Evolutionary conservation across 2,888 invertebrate genomes (phyloP), one percentile per base, ranked within the genome.

Genomic region (Troilus luridus): DNA sequence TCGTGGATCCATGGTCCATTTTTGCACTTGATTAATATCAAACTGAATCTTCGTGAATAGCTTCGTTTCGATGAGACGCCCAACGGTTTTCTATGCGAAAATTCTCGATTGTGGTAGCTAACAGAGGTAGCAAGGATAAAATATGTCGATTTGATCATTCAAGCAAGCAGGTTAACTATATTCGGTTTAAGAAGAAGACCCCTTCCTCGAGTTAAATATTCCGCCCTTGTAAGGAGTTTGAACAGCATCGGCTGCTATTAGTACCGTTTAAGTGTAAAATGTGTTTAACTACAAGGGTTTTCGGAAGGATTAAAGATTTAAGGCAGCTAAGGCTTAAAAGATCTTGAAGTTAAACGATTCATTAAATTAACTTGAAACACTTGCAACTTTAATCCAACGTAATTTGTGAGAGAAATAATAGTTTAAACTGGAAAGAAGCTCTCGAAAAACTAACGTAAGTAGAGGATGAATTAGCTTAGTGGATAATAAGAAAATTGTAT

Each of bases 301-400:
- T 90, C 56, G 59, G 9, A 56, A 77, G 90, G 90, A 90, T 90
- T 90, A 90, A 64, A 72, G 64, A 90, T 58, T 89, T 77, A 90
- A 72, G 24, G 41, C 17, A 58, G 90, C 59, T 56, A 58, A 58
- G 77, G 90, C 77, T 77, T 90, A 77, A 58, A 90, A 77, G 77
- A 59, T 90, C 62, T 90, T n/a, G 58, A 58, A 90, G 90, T 90
- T 90, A 72, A 90, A 77, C 90, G 77, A 64, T 90, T 90, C 90
- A 90, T 90, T 90, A 77, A 90, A 58, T 77, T 58, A 56, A 62
- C 90, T 58, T 89, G 56, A 89, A 72, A 56, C 89, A 89, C 77
- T 89, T 90, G 21, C 90, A 59, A 56, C 59, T 72, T 90, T 90
- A 90, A 58, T 62, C 90, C 24, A 90, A 56, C 3, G 67, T 64